These are phyloP conservation scores for Limnephilus marmoratus DNA, from an alignment of 2,888 invertebrate genomes.

Conservation along the genomic window DNA sequence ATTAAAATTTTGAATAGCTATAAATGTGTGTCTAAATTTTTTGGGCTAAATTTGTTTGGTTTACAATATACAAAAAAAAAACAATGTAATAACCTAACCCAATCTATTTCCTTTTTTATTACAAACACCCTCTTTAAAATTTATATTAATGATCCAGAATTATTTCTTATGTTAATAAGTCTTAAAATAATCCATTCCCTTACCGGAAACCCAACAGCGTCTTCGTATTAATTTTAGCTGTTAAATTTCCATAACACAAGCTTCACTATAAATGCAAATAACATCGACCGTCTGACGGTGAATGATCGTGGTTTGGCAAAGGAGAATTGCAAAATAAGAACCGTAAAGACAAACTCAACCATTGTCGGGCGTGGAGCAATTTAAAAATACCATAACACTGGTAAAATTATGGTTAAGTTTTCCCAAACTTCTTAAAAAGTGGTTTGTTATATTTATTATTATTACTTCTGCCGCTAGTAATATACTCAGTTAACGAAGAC, in stretches of 20 bases:
- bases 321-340: background rate
- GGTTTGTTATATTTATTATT: no score
- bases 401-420: background rate
- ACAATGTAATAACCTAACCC: no score
- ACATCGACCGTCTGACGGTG: background rate
- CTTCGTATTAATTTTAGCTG: conserved; percentile 17
- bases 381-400: background rate
- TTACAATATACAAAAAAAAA: no score
- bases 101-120: background rate
- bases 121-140: background rate
- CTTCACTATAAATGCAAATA: conserved; percentile 19
- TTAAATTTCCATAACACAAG: conserved; percentile 29
- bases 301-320: background rate
- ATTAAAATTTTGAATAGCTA: no score
- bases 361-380: background rate
- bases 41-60: no score
- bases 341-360: background rate
- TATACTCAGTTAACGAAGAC: background rate
- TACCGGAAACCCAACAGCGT: conserved; percentile 8
- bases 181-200: background rate
- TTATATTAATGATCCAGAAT: background rate
- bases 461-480: background rate
- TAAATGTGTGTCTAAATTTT: no score
- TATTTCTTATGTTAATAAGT: background rate
- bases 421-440: no score